Conservation (phyloP, 2,888 invertebrate species). For the Oeneis ivallda region DNA sequence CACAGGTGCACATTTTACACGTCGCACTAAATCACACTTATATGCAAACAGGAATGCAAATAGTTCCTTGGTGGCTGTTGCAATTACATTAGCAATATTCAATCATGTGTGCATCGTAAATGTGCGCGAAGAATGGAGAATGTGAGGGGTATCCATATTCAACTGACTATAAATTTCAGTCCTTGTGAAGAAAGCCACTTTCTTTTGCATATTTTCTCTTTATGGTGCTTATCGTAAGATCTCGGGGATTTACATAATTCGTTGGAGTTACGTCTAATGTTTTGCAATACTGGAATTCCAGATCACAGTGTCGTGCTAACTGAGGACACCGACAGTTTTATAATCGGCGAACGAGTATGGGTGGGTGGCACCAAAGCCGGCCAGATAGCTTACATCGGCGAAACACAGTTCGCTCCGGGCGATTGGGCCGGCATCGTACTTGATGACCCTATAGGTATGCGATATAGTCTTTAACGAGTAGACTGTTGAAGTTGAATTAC, state of each 20-base stretch:
- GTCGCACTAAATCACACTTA: slow-evolving; percentile 52
- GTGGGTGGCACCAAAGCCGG: slow-evolving; percentile 96
- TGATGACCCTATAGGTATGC: slow-evolving; percentile 94
- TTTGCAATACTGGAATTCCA: slow-evolving; percentile 61
- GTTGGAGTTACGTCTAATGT: slow-evolving; percentile 29
- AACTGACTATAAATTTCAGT: slow-evolving; percentile 53
- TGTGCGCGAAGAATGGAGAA: slow-evolving; percentile 59
- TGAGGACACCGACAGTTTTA: slow-evolving; percentile 96
- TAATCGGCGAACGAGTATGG: slow-evolving; percentile 97
- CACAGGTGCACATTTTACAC: slow-evolving; percentile 44
- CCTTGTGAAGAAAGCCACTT: slow-evolving; percentile 46
- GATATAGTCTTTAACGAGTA: neutral
- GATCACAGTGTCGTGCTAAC: slow-evolving; percentile 92
- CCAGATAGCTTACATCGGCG: slow-evolving; percentile 95
- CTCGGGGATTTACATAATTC: slow-evolving; percentile 28
- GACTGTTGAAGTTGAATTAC: neutral
- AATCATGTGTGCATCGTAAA: slow-evolving; percentile 59
- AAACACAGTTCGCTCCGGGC: slow-evolving; percentile 98
- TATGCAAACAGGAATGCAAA: slow-evolving; percentile 68
- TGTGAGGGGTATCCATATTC: slow-evolving; percentile 59
- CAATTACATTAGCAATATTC: slow-evolving; percentile 71
- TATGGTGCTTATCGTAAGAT: slow-evolving; percentile 27
- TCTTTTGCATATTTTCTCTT: slow-evolving; percentile 39
- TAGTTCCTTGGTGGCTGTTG: slow-evolving; percentile 61
- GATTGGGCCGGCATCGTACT: slow-evolving; percentile 99